These are phyloP conservation scores for Rhabdomys dilectus DNA, from an alignment of 2,113 vertebrate species.

Conservation along the genomic window DNA sequence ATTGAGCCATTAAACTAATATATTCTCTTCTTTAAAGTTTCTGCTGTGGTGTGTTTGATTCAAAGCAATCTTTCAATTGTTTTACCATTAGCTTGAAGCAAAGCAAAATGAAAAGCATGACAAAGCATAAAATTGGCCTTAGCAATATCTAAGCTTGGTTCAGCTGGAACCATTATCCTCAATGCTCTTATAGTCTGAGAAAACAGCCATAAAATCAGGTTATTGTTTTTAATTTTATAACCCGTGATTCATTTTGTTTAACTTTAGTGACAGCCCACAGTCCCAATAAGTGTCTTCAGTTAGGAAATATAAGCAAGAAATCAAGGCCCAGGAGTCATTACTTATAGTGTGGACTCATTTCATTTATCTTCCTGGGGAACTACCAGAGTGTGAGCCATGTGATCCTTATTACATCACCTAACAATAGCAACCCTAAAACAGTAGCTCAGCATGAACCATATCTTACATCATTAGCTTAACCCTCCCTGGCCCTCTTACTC, in stretches of 20 bases:
- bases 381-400: constrained; percentile 47
- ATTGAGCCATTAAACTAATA: constrained; percentile 88
- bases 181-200: constrained; percentile 70
- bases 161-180: constrained; percentile 75
- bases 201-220: constrained; percentile 81
- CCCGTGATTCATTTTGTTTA: constrained; percentile 82
- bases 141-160: constrained; percentile 79
- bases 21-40: constrained; percentile 81
- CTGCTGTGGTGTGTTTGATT: constrained; percentile 67
- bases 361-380: constrained; percentile 76
- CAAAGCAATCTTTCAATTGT: constrained; percentile 84
- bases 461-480: background rate
- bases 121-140: constrained; percentile 81
- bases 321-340: constrained; percentile 69
- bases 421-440: constrained; percentile 57
- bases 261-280: constrained; percentile 68
- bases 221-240: constrained; percentile 83
- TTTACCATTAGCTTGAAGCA: constrained; percentile 86
- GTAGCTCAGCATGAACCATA: constrained; percentile 42
- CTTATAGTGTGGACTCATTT: constrained; percentile 61
- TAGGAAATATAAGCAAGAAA: constrained; percentile 76
- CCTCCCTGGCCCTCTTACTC: background rate
- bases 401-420: constrained; percentile 64
- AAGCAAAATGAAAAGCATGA: constrained; percentile 85
- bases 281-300: constrained; percentile 74